Evolutionary conservation across 2,113 vertebrate genomes (phyloP).

Genomic region (Rhea pennata): DNA sequence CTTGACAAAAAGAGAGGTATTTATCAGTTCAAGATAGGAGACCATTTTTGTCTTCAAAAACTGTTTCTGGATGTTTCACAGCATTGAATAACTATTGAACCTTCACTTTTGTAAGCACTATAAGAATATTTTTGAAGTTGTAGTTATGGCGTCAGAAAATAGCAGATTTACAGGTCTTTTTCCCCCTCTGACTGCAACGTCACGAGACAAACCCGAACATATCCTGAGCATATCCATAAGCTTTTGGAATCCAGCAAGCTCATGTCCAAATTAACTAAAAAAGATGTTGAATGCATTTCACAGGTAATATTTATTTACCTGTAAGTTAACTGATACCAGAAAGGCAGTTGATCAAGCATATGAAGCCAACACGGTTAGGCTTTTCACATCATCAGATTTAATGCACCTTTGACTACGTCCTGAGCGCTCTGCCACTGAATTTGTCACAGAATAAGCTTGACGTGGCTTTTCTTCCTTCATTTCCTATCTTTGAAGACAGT

Average conservation of each 20-base stretch:
- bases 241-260: not conserved
- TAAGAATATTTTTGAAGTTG: not conserved
- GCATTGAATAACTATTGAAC: not conserved
- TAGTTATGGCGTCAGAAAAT: not conserved
- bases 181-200: not conserved
- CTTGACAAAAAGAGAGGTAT: not conserved
- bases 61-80: not conserved
- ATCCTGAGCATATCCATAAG: not conserved
- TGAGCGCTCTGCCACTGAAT: not conserved
- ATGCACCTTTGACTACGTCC: not conserved
- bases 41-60: not conserved
- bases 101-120: not conserved
- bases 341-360: not conserved
- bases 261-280: not conserved
- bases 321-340: not conserved
- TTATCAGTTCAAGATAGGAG: not conserved
- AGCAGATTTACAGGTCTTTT: not conserved
- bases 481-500: not conserved
- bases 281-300: not conserved
- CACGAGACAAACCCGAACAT: not conserved
- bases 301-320: not conserved
- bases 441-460: not conserved
- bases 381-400: rapidly evolving
- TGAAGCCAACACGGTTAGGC: rapidly evolving
- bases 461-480: not conserved